These are phyloP conservation scores for Ceratitis capitata DNA, from an alignment of 1,140 invertebrate species.

Conservation along the genomic window DNA sequence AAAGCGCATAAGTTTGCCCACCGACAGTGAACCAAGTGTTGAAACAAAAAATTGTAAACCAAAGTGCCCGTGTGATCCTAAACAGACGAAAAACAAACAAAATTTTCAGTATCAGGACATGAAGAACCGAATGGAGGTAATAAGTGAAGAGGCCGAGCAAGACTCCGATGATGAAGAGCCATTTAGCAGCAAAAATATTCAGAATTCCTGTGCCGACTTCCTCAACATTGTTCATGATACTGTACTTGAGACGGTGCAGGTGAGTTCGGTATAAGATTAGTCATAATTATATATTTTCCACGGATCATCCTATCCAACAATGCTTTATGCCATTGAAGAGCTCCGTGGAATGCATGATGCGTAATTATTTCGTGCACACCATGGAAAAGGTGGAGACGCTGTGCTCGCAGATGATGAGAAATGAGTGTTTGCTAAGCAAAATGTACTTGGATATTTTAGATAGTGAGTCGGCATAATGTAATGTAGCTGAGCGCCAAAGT, in stretches of 20 bases:
- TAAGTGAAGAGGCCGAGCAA: conserved; percentile 3
- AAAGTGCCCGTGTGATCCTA: background rate
- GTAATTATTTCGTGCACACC: conserved; percentile 35
- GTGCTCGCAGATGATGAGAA: conserved; percentile 32
- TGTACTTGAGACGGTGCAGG: conserved; percentile 41
- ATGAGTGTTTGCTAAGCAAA: conserved; percentile 39
- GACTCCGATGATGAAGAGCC: background rate
- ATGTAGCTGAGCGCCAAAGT: background rate
- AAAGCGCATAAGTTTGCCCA: background rate
- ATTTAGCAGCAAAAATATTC: conserved; percentile 29
- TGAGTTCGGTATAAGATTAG: background rate
- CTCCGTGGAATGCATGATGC: background rate
- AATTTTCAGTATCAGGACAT: conserved; percentile 21
- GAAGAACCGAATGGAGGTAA: conserved; percentile 5
- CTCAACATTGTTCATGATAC: conserved; percentile 41
- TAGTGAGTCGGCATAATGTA: too few species aligned
- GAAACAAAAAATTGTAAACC: background rate
- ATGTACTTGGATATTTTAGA: conserved; percentile 37
- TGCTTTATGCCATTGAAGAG: background rate
- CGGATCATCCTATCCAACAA: background rate
- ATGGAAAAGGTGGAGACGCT: conserved; percentile 33
- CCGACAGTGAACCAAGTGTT: background rate
- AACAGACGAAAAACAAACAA: conserved; percentile 13
- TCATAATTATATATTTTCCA: background rate
- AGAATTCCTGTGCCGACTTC: conserved; percentile 42